Evolutionary conservation across 2,113 vertebrate species (phyloP).

Genomic region (Gymnobelideus leadbeateri): DNA sequence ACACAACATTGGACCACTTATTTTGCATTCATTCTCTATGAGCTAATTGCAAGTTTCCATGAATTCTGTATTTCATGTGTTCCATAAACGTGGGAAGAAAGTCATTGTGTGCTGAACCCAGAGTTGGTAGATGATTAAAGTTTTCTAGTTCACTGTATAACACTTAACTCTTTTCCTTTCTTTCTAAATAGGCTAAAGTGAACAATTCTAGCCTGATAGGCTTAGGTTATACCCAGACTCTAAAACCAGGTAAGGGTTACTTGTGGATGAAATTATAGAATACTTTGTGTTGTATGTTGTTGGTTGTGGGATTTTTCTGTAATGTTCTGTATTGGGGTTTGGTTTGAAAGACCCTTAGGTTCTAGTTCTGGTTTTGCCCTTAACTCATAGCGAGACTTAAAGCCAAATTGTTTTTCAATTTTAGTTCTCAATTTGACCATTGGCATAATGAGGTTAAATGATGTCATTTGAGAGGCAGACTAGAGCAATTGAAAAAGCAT

Average conservation of each 20-base stretch:
- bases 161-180: constrained; percentile 44
- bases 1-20: background rate
- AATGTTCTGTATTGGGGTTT: background rate
- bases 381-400: background rate
- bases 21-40: constrained; percentile 29
- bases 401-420: background rate
- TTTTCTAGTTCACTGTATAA: background rate
- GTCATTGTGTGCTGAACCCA: constrained; percentile 18
- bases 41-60: background rate
- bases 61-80: constrained; percentile 36
- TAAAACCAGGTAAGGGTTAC: constrained; percentile 93
- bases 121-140: constrained; percentile 29
- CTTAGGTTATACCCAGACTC: constrained; percentile 96
- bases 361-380: background rate
- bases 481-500: background rate
- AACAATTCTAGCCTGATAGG: constrained; percentile 99
- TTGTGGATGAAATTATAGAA: constrained; percentile 7
- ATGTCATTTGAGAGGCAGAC: background rate
- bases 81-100: background rate
- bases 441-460: background rate
- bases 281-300: constrained; percentile 39
- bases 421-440: background rate
- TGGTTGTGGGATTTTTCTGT: constrained; percentile 21
- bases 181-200: constrained; percentile 93
- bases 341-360: background rate